phyloP scores from a whole-genome alignment of 2,113 vertebrate genomes.

The Plecotus auritus region DNA sequence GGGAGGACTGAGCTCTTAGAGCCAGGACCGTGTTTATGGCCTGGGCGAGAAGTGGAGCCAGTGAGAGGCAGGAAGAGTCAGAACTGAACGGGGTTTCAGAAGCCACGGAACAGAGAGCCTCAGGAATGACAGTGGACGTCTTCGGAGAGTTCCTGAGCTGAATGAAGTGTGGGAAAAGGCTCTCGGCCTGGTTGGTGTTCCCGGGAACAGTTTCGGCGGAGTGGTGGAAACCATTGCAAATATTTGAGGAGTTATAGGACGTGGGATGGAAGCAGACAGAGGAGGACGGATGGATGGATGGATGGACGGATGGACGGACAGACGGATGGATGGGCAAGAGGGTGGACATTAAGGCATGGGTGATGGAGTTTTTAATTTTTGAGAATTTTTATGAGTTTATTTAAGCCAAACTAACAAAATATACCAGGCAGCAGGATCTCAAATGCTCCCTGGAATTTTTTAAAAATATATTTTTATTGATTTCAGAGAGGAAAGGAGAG shows the following conservation, averaged over 20 bases:
- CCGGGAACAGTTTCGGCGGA: neutral
- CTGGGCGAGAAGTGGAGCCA: too few species aligned
- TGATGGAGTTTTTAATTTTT: neutral
- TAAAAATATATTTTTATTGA: too few species aligned
- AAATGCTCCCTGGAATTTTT: too few species aligned
- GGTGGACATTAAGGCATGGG: neutral
- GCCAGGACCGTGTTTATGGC: rapidly evolving
- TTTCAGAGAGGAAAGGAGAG: too few species aligned
- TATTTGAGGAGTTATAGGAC: rapidly evolving
- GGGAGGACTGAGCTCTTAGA: neutral
- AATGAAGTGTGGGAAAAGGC: neutral
- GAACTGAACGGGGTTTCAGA: neutral
- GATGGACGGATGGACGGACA: too few species aligned
- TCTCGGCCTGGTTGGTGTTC: neutral
- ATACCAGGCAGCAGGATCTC: too few species aligned
- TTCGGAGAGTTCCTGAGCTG: neutral
- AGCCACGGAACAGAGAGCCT: neutral
- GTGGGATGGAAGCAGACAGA: neutral
- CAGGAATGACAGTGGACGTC: neutral
- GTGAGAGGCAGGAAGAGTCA: neutral
- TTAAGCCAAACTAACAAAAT: too few species aligned
- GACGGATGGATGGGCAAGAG: neutral
- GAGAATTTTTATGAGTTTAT: too few species aligned
- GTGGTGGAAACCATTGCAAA: neutral
- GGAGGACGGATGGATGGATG: too few species aligned